Evolutionary conservation across 1,140 invertebrate species (phyloP).

Genomic region (Scaptomyza montana): DNA sequence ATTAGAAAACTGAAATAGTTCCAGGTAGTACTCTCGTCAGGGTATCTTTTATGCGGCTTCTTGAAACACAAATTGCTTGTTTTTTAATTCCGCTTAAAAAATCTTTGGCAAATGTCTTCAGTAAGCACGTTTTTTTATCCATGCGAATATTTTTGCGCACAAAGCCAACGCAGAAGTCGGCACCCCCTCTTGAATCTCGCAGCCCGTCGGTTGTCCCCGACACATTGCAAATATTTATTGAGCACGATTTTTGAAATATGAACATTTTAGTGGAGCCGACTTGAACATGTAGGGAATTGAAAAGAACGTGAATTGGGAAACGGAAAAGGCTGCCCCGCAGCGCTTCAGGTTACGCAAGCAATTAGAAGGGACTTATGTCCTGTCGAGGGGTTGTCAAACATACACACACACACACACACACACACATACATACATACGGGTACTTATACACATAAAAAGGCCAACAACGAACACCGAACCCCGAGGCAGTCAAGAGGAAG

Average conservation of each 20-base stretch:
- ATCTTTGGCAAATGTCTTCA: slow-evolving; percentile 60
- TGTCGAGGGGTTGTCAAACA: slow-evolving; percentile 63
- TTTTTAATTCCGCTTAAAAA: slow-evolving; percentile 34
- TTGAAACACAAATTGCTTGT: not conserved
- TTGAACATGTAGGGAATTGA: not conserved
- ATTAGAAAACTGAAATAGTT: too few relatives aligned
- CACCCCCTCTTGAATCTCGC: not conserved
- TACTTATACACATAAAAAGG: slow-evolving; percentile 53
- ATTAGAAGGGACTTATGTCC: slow-evolving; percentile 69
- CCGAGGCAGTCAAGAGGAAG: slow-evolving; percentile 65
- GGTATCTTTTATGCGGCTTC: not conserved
- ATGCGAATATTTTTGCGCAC: slow-evolving; percentile 49
- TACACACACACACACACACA: slow-evolving; percentile 7
- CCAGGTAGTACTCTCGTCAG: not conserved
- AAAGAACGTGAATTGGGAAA: slow-evolving; percentile 7
- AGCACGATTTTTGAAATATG: slow-evolving; percentile 80
- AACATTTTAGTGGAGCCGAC: slow-evolving; percentile 53
- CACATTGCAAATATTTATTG: slow-evolving; percentile 76
- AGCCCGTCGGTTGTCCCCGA: slow-evolving; percentile 10
- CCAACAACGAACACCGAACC: slow-evolving; percentile 41
- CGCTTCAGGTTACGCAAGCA: slow-evolving; percentile 77
- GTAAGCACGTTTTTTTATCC: slow-evolving; percentile 58
- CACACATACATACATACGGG: not conserved
- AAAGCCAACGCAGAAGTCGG: slow-evolving; percentile 9
- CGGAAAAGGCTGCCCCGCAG: slow-evolving; percentile 40